Conservation (phyloP, 2,113 vertebrate species). For the Rhabdornis inornatus region DNA sequence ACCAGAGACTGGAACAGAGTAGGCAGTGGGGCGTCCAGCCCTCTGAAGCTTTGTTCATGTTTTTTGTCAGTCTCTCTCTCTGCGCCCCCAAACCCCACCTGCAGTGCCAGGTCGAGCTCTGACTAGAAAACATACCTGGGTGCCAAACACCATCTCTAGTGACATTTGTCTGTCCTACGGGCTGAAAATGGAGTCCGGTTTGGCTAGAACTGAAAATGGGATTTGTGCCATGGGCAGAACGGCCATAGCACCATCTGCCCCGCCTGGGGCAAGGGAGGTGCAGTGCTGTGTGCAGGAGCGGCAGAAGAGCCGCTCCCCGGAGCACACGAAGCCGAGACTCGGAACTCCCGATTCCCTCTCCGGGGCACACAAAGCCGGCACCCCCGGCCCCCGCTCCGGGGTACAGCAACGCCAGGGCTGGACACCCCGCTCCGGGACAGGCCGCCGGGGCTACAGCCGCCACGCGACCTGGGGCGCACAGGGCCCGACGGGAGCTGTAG, state of each 20-base stretch:
- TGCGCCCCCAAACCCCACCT: rapidly evolving
- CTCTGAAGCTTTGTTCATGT: not conserved
- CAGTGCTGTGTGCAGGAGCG: not conserved
- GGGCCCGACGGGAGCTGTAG: not conserved
- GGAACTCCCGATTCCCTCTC: no score
- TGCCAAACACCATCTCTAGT: no score
- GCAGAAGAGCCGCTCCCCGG: no score
- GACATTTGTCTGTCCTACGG: no score
- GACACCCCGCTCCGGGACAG: not conserved
- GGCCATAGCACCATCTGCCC: not conserved
- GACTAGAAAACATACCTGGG: not conserved
- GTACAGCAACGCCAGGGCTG: not conserved
- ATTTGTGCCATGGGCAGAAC: not conserved
- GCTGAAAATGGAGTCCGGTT: no score
- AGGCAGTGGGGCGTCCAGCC: no score
- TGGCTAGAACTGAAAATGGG: not conserved
- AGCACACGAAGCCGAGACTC: not conserved
- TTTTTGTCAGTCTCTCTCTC: not conserved
- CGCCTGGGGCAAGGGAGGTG: no score
- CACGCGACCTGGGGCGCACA: not conserved
- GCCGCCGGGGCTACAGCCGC: not conserved
- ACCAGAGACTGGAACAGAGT: not conserved
- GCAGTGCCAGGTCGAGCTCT: not conserved
- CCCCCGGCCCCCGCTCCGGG: no score
- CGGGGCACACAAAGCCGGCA: not conserved